Conservation (phyloP, 2,113 vertebrate species). For the Perca fluviatilis region DNA sequence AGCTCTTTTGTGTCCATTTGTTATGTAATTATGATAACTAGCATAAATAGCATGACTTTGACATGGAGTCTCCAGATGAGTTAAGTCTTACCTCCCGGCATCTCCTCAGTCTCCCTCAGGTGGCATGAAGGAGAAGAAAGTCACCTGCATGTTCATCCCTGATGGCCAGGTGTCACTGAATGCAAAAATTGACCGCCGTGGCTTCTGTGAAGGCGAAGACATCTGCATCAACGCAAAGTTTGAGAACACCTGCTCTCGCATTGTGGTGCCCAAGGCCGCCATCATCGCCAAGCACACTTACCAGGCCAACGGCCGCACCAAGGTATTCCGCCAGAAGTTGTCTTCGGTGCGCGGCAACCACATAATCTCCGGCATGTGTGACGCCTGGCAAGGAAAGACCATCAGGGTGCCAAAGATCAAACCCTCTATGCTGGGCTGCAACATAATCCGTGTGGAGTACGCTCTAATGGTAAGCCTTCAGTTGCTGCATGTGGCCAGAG, state of each 20-base stretch:
- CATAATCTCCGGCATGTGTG: slow-evolving; percentile 94
- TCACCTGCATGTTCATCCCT: slow-evolving; percentile 96
- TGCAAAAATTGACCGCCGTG: slow-evolving; percentile 91
- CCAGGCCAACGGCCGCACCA: slow-evolving; percentile 92
- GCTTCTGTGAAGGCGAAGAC: slow-evolving; percentile 95
- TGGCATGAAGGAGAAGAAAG: slow-evolving; percentile 94
- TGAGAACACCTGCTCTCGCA: slow-evolving; percentile 97
- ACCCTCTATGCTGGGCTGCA: slow-evolving; percentile 93
- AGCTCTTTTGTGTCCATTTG: not conserved
- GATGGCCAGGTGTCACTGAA: slow-evolving; percentile 92
- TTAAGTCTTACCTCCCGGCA: not conserved
- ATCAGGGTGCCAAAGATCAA: slow-evolving; percentile 94
- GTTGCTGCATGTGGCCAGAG: fast-evolving
- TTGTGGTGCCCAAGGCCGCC: slow-evolving; percentile 95
- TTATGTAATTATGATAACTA: not conserved
- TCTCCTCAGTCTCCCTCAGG: slow-evolving; percentile 87
- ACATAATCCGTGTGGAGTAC: slow-evolving; percentile 96
- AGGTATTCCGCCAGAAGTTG: slow-evolving; percentile 90
- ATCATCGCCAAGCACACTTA: slow-evolving; percentile 95
- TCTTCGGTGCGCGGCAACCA: slow-evolving; percentile 93
- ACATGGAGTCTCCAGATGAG: not conserved
- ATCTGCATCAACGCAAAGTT: slow-evolving; percentile 96
- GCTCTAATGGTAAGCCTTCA: slow-evolving; percentile 89
- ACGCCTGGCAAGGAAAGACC: slow-evolving; percentile 93
- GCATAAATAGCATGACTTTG: not conserved